Percentiles rank a stretch among this genome's conserved stretches.
phyloP scores from a whole-genome alignment of 2,113 vertebrate genomes.

The Pseudopipra pipra region DNA sequence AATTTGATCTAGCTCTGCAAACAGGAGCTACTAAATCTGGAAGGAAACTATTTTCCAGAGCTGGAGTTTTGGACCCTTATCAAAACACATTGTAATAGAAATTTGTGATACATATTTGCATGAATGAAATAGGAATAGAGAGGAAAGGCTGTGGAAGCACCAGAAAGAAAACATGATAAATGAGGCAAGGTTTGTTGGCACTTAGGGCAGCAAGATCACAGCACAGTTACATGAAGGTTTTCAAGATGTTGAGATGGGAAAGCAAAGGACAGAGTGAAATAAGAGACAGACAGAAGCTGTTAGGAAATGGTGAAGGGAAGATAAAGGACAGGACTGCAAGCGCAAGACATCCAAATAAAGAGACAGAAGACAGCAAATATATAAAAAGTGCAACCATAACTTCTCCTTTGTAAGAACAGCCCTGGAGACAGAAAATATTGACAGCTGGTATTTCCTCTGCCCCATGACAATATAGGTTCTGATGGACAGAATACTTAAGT shows the following conservation, averaged over 20 bases:
- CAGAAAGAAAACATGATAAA: background rate
- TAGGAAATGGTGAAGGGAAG: background rate
- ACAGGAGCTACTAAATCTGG: background rate
- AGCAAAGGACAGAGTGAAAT: background rate
- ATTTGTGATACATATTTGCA: background rate
- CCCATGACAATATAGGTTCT: rapidly evolving
- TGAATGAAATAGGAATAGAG: background rate
- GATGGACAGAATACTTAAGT: background rate
- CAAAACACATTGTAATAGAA: background rate
- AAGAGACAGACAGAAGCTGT: background rate
- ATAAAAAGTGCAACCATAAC: background rate
- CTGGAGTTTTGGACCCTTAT: background rate
- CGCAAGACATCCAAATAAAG: background rate
- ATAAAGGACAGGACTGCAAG: background rate
- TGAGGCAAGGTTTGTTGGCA: background rate
- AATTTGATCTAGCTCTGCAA: background rate
- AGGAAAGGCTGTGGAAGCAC: background rate
- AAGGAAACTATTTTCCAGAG: background rate
- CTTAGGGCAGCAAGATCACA: background rate
- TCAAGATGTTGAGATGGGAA: background rate
- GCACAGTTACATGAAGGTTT: background rate
- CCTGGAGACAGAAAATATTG: background rate
- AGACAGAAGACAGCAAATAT: background rate
- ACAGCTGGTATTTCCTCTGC: background rate
- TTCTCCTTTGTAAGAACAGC: background rate